Percentiles rank a stretch among this genome's conserved stretches.
Conservation (phyloP, 2,113 vertebrate genomes). For the Myotis lucifugus region DNA sequence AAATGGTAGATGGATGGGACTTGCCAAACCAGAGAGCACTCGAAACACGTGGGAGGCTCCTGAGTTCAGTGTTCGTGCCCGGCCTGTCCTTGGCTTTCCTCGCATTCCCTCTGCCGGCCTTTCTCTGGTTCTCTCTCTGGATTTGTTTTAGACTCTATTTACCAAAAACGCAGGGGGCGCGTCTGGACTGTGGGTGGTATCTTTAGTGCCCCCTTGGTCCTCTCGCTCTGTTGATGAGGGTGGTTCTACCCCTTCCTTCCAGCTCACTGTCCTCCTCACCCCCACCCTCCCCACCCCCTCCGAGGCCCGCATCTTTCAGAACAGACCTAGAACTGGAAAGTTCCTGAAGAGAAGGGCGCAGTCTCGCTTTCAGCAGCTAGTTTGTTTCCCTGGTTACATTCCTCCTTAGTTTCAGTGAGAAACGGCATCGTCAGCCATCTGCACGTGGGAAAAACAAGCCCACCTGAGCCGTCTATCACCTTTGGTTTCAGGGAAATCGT, state of each 20-base stretch:
- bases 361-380: not conserved
- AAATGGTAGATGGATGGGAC: not conserved
- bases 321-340: not conserved
- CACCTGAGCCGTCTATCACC: slow-evolving; percentile 74
- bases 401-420: slow-evolving; percentile 29
- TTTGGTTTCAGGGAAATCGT: slow-evolving; percentile 75
- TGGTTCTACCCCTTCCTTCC: not conserved
- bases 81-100: accelerated
- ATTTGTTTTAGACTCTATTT: not conserved
- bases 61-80: accelerated
- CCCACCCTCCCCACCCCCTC: accelerated
- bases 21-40: too few relatives aligned
- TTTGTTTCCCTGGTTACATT: slow-evolving; percentile 38
- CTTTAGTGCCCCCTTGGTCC: accelerated
- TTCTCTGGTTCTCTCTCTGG: not conserved
- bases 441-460: not conserved
- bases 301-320: not conserved
- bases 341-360: not conserved
- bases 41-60: accelerated
- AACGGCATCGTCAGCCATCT: slow-evolving; percentile 61
- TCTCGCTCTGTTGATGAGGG: not conserved
- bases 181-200: accelerated
- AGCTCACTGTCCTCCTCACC: not conserved
- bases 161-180: accelerated
- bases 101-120: accelerated